Conservation (phyloP, 1,140 invertebrate species). For the Drosophila rhopaloa region DNA sequence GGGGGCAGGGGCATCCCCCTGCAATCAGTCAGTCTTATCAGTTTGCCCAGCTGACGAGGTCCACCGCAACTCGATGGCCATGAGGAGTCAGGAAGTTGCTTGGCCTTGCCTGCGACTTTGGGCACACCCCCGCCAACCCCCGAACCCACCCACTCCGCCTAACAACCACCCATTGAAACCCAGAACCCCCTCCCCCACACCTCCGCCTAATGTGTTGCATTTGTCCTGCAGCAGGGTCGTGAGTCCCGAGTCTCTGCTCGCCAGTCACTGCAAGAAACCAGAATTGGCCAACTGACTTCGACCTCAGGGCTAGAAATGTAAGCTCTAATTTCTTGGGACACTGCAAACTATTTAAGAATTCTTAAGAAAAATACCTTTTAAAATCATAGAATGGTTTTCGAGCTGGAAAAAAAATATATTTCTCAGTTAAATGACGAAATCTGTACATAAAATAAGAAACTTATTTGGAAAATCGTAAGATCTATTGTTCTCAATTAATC, state of each 20-base stretch:
- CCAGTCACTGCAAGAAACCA: constrained; percentile 39
- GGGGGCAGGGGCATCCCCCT: background rate
- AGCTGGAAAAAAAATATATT: too few species aligned
- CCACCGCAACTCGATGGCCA: constrained; percentile 34
- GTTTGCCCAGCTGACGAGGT: constrained; percentile 36
- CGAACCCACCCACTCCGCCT: background rate
- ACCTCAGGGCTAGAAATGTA: constrained; percentile 9
- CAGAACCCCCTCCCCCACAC: background rate
- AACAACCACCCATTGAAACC: background rate
- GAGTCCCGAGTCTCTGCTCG: constrained; percentile 19
- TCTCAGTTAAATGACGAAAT: too few species aligned
- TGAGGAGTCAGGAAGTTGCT: constrained; percentile 38
- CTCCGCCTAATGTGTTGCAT: constrained; percentile 55
- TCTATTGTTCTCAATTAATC: too few species aligned
- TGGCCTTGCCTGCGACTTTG: constrained; percentile 33
- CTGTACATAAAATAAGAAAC: too few species aligned
- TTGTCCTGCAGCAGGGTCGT: constrained; percentile 60
- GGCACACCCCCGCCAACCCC: background rate
- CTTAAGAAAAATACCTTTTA: too few species aligned
- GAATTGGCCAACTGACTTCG: background rate
- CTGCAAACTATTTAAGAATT: background rate
- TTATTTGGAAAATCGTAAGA: too few species aligned
- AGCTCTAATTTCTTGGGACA: constrained; percentile 7
- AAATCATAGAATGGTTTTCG: too few species aligned
- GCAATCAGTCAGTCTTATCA: constrained; percentile 43